Conservation (phyloP, 2,797 vertebrate genomes). For the Macropodus opercularis region DNA sequence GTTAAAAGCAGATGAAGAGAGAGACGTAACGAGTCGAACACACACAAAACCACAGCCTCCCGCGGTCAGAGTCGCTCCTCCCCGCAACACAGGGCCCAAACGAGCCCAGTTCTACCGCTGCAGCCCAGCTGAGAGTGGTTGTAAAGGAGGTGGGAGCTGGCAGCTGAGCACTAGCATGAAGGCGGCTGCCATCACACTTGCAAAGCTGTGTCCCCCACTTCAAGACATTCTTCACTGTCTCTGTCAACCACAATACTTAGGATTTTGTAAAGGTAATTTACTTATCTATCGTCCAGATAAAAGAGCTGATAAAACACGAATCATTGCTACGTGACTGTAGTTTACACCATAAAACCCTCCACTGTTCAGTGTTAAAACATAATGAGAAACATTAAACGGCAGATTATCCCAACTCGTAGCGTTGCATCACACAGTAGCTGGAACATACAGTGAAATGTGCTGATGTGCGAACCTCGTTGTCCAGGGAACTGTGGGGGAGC, state of each 20-base stretch:
- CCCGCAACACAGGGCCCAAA: constrained; percentile 83
- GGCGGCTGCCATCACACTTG: neutral
- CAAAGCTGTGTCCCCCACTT: neutral
- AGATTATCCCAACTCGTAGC: too few species aligned
- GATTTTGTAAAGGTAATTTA: too few species aligned
- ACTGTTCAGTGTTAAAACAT: too few species aligned
- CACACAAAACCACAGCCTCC: constrained; percentile 70
- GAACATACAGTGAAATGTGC: neutral
- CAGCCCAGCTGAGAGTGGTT: constrained; percentile 82
- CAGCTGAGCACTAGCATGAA: constrained; percentile 5
- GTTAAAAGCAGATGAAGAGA: too few species aligned
- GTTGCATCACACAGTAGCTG: constrained; percentile 42
- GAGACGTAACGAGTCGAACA: too few species aligned
- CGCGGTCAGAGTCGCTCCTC: constrained; percentile 70
- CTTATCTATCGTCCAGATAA: too few species aligned
- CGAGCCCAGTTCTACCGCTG: constrained; percentile 84
- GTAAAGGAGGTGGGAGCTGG: too few species aligned
- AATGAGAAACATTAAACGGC: neutral
- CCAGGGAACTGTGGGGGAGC: neutral
- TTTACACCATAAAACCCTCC: too few species aligned
- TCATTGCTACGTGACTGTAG: too few species aligned
- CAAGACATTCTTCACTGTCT: too few species aligned
- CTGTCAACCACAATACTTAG: too few species aligned
- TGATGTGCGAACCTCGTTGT: constrained; percentile 5
- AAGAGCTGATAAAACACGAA: too few species aligned